phyloP scores from a whole-genome alignment of 1,140 invertebrate genomes.

The Dolichoris vasculosae region DNA sequence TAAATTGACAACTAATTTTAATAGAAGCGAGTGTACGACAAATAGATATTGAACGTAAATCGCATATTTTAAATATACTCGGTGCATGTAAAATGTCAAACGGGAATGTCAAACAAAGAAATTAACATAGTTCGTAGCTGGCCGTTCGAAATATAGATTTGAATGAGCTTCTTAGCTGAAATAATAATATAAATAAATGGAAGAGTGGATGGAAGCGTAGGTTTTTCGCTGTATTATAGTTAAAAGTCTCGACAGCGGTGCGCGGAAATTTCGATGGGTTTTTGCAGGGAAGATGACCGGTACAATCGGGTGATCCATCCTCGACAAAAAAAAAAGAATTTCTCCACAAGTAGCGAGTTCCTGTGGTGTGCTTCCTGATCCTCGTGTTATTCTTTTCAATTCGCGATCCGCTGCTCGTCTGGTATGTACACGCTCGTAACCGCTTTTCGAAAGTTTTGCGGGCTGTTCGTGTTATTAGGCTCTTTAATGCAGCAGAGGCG shows the following conservation, averaged over 20 bases:
- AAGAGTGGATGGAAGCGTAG: too few species aligned
- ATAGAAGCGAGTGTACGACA: too few species aligned
- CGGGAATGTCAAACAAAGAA: too few species aligned
- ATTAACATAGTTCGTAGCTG: too few species aligned
- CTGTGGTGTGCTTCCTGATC: conserved; percentile 38
- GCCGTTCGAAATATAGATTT: too few species aligned
- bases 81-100: too few species aligned
- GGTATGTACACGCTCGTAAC: conserved; percentile 21
- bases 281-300: conserved; percentile 37
- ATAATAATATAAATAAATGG: too few species aligned
- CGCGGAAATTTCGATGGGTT: neutral
- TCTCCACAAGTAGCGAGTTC: neutral
- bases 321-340: neutral
- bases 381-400: conserved; percentile 32
- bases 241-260: neutral
- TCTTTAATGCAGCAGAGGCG: neutral
- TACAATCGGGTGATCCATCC: conserved; percentile 51
- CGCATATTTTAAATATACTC: too few species aligned
- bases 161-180: too few species aligned
- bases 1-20: too few species aligned
- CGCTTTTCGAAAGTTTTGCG: conserved; percentile 44
- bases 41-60: too few species aligned
- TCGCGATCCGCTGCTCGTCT: conserved; percentile 6
- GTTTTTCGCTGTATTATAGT: too few species aligned
- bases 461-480: neutral